phyloP scores from a whole-genome alignment of 1,140 invertebrate genomes.

The Drosophila kanapiae region DNA sequence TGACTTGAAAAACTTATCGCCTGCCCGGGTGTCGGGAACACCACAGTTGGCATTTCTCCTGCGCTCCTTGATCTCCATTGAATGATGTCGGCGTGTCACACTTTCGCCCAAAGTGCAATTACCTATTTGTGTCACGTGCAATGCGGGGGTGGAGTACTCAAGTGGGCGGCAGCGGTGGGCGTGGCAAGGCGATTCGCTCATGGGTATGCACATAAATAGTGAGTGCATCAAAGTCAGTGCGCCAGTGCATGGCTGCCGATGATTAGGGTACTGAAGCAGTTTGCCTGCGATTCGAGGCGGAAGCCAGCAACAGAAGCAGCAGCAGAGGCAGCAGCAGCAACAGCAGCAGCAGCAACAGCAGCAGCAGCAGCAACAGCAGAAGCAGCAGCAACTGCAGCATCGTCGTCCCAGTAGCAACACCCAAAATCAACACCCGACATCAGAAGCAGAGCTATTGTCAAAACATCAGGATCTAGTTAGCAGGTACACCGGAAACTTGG shows the following conservation, averaged over 20 bases:
- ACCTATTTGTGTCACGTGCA: constrained; percentile 74
- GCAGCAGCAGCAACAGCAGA: neutral
- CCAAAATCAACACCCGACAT: constrained; percentile 25
- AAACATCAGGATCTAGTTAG: constrained; percentile 46
- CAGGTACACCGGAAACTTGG: constrained; percentile 1
- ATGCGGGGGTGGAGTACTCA: constrained; percentile 17
- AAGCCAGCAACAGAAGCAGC: neutral
- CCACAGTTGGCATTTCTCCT: constrained; percentile 3
- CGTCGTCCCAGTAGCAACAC: constrained; percentile 9
- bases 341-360: neutral
- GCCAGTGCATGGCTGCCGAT: constrained; percentile 52
- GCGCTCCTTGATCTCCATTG: constrained; percentile 36
- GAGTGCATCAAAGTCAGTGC: constrained; percentile 69
- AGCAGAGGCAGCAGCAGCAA: neutral
- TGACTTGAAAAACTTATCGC: constrained; percentile 42
- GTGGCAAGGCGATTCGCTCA: constrained; percentile 16
- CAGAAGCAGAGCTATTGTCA: constrained; percentile 50
- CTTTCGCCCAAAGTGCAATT: constrained; percentile 67
- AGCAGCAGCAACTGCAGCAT: constrained; percentile 3
- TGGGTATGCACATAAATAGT: constrained; percentile 56
- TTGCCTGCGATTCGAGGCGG: constrained; percentile 42
- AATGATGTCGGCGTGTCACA: constrained; percentile 43
- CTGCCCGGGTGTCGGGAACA: constrained; percentile 35
- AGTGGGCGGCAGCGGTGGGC: neutral
- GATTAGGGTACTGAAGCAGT: constrained; percentile 69